A percentile compares a stretch with the other conserved stretches of the same genome.
Evolutionary conservation across 2,888 invertebrate species (phyloP).

Genomic region (Lithophane leautieri): DNA sequence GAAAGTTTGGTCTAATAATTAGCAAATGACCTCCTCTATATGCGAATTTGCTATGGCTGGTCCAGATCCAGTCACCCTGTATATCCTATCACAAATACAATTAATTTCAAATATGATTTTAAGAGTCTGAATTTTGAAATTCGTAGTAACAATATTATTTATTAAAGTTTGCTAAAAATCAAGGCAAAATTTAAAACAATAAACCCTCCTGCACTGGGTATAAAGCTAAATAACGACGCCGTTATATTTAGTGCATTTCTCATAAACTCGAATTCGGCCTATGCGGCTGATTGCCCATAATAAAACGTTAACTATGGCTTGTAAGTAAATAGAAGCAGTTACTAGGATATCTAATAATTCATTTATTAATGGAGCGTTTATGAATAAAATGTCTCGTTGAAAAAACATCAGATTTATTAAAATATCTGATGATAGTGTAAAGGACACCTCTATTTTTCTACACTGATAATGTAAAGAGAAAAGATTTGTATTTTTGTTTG

Average conservation of each 20-base stretch:
- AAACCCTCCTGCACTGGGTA: slow-evolving; percentile 33
- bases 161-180: slow-evolving; percentile 13
- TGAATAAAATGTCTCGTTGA: neutral
- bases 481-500: too few relatives aligned
- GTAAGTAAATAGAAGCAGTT: neutral
- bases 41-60: too few relatives aligned
- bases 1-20: too few relatives aligned
- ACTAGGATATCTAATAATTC: neutral
- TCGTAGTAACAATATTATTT: neutral
- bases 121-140: neutral
- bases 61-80: too few relatives aligned
- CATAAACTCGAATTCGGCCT: slow-evolving; percentile 50
- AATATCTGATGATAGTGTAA: neutral
- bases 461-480: too few relatives aligned
- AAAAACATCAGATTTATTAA: slow-evolving; percentile 16
- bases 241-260: slow-evolving; percentile 62
- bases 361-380: neutral
- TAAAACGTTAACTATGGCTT: slow-evolving; percentile 11
- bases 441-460: neutral
- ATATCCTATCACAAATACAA: neutral
- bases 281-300: slow-evolving; percentile 35
- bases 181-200: slow-evolving; percentile 14
- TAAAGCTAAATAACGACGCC: slow-evolving; percentile 48
- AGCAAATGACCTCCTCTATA: too few relatives aligned
- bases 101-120: neutral